These are phyloP conservation scores for Colinus virginianus DNA, from an alignment of 2,113 vertebrate genomes.

Conservation along the genomic window DNA sequence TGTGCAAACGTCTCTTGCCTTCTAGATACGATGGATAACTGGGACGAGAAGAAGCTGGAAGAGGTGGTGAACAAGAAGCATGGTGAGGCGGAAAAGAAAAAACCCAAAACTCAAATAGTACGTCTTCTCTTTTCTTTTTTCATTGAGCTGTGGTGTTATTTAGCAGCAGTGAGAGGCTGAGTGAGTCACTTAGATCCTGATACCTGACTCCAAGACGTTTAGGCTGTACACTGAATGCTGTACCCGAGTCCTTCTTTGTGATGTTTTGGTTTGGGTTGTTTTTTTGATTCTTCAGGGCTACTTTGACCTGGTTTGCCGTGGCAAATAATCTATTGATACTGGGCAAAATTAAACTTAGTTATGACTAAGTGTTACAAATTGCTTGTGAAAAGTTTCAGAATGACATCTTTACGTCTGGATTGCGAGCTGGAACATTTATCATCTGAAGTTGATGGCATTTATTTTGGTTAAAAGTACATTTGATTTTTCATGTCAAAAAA, in stretches of 20 bases:
- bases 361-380: not conserved
- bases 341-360: not conserved
- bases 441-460: not conserved
- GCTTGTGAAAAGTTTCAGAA: not conserved
- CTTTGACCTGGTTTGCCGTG: not conserved
- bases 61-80: constrained; percentile 98
- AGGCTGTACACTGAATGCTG: not conserved
- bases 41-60: constrained; percentile 98
- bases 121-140: constrained; percentile 72
- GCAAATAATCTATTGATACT: not conserved
- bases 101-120: constrained; percentile 97
- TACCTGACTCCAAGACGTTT: not conserved
- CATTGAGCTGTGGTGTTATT: constrained; percentile 43
- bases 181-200: not conserved
- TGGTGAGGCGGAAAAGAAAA: constrained; percentile 97
- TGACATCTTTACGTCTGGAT: not conserved
- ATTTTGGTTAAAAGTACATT: not conserved
- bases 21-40: constrained; percentile 97
- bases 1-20: not conserved
- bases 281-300: not conserved
- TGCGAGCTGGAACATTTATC: not conserved
- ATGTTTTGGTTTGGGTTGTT: not conserved
- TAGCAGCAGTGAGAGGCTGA: not conserved
- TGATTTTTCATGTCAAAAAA: not conserved
- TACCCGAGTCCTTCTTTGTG: not conserved